Conservation (phyloP, 2,888 invertebrate genomes). For the Beris chalybata region DNA sequence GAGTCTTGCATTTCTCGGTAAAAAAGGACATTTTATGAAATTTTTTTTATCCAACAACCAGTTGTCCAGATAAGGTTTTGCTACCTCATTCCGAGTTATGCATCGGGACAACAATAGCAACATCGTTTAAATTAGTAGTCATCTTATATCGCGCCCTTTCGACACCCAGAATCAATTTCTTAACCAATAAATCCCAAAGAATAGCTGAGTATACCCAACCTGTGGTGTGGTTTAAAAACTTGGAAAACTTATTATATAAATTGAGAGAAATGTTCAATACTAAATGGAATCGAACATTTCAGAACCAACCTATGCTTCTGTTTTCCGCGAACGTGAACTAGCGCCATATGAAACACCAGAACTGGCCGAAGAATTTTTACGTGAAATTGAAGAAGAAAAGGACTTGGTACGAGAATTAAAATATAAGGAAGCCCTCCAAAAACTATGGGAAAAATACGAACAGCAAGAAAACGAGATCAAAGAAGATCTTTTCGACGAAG, state of each 20-base stretch:
- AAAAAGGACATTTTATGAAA: no score
- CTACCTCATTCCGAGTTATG: no score
- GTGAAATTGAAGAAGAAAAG: conserved; percentile 53
- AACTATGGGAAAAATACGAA: conserved; percentile 54
- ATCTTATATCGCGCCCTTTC: no score
- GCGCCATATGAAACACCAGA: conserved; percentile 45
- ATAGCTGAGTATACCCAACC: no score
- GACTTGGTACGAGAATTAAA: conserved; percentile 52
- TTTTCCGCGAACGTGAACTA: conserved; percentile 53
- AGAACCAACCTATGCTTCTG: conserved; percentile 45
- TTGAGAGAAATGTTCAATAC: conserved; percentile 1
- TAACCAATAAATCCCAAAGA: no score
- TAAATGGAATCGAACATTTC: conserved; percentile 10
- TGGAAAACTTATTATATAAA: background rate
- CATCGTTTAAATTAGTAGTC: no score
- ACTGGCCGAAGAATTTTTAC: conserved; percentile 52
- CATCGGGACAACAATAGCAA: no score
- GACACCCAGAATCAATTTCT: no score
- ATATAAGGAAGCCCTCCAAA: conserved; percentile 51
- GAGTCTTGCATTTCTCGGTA: no score
- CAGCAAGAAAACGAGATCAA: conserved; percentile 52
- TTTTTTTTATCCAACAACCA: no score
- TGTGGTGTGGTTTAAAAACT: no score
- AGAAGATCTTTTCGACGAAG: conserved; percentile 49
- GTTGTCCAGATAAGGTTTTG: no score